A percentile compares a stretch with the other conserved stretches of the same genome.
These are phyloP conservation scores for Gymnogyps californianus DNA, from an alignment of 2,113 vertebrate species.

Conservation along the genomic window DNA sequence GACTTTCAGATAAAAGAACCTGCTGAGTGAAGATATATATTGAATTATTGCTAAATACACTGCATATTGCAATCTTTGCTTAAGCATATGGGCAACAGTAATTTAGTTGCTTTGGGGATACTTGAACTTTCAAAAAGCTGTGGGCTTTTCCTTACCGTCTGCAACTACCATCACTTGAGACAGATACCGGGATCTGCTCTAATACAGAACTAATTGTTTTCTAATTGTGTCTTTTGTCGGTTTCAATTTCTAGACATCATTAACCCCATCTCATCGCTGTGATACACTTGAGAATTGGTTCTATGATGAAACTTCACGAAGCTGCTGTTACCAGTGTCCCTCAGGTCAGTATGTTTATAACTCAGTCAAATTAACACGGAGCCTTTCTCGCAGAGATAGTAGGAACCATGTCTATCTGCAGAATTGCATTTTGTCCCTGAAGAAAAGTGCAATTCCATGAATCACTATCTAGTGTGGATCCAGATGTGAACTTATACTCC, in stretches of 20 bases:
- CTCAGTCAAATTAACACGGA: background rate
- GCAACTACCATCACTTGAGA: background rate
- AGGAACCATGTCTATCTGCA: background rate
- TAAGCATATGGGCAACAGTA: background rate
- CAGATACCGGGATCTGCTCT: background rate
- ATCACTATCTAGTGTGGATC: background rate
- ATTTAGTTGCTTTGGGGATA: background rate
- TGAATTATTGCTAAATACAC: background rate
- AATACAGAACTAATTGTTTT: background rate
- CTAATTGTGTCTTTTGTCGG: background rate
- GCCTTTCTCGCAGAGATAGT: background rate
- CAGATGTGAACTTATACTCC: background rate
- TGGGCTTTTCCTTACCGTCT: background rate
- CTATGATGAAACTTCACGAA: background rate
- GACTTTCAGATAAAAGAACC: background rate
- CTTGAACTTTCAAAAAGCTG: background rate
- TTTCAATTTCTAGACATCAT: background rate
- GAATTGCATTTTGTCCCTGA: background rate
- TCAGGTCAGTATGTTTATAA: slow-evolving; percentile 23
- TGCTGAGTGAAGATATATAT: no score
- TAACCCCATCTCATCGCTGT: background rate
- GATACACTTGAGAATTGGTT: background rate
- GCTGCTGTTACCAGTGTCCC: slow-evolving; percentile 65
- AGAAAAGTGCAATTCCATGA: background rate
- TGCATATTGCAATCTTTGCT: background rate